Evolutionary conservation across 2,113 vertebrate species (phyloP).

Genomic region (Neolamprologus kungweensis): DNA sequence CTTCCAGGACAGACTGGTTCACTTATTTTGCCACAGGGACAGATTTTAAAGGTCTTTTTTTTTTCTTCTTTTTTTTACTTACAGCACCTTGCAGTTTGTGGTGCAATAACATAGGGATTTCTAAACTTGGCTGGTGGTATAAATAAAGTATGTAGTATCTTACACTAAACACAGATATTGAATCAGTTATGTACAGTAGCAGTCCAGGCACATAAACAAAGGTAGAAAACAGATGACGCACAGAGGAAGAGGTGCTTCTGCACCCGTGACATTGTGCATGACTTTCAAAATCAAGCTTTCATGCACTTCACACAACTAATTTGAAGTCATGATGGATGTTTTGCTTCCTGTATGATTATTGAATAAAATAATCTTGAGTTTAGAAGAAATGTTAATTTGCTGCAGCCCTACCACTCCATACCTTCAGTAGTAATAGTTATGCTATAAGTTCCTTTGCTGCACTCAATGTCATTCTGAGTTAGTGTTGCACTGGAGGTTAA

Average conservation of each 20-base stretch:
- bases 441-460: background rate
- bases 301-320: background rate
- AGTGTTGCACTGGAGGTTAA: background rate
- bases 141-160: background rate
- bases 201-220: background rate
- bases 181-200: fast-evolving
- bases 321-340: background rate
- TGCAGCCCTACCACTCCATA: background rate
- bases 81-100: background rate
- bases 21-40: background rate
- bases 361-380: background rate
- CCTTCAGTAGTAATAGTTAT: background rate
- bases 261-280: background rate
- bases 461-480: background rate
- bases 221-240: background rate
- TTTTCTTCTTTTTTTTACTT: background rate
- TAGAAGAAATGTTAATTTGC: background rate
- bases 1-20: background rate
- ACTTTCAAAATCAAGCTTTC: background rate
- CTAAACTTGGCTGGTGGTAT: background rate
- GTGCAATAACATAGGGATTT: background rate
- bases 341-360: background rate
- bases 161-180: background rate
- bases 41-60: background rate
- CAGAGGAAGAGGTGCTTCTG: background rate